These are phyloP conservation scores for Pandemis cinnamomeana DNA, from an alignment of 2,888 invertebrate species.

Conservation along the genomic window DNA sequence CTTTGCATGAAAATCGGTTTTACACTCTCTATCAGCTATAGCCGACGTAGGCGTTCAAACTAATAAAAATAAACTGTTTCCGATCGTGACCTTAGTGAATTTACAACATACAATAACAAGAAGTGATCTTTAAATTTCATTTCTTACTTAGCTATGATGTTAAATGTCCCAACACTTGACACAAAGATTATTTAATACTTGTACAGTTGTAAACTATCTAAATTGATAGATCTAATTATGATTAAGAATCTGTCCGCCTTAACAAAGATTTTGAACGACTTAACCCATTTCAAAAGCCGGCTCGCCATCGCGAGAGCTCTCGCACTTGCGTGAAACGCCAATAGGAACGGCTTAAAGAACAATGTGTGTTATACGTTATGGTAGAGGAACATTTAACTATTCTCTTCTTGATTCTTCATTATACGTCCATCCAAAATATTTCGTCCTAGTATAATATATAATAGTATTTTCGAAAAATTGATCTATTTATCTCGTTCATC, in stretches of 20 bases:
- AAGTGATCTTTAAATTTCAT: neutral
- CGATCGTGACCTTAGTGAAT: neutral
- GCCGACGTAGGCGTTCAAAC: too few relatives aligned
- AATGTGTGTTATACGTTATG: neutral
- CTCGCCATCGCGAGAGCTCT: neutral
- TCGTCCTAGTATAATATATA: too few relatives aligned
- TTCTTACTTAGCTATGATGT: neutral
- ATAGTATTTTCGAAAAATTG: neutral
- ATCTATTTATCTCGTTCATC: neutral
- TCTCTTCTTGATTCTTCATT: neutral
- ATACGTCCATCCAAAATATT: neutral
- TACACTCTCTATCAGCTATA: too few relatives aligned
- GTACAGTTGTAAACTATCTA: neutral
- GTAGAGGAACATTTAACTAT: conserved; percentile 3
- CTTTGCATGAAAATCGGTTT: too few relatives aligned
- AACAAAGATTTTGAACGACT: neutral
- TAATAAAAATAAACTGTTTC: neutral
- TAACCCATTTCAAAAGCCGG: neutral
- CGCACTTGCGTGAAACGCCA: neutral
- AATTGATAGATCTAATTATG: neutral
- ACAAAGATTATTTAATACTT: neutral
- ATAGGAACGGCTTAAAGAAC: neutral
- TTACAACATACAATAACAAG: neutral
- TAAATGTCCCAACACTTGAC: conserved; percentile 1
- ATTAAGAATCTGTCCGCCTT: neutral